A percentile compares a stretch with the other conserved stretches of the same genome.
Evolutionary conservation across 92 coral and sea anemone species (phyloP).

Genomic region (Epizoanthus ramosus): DNA sequence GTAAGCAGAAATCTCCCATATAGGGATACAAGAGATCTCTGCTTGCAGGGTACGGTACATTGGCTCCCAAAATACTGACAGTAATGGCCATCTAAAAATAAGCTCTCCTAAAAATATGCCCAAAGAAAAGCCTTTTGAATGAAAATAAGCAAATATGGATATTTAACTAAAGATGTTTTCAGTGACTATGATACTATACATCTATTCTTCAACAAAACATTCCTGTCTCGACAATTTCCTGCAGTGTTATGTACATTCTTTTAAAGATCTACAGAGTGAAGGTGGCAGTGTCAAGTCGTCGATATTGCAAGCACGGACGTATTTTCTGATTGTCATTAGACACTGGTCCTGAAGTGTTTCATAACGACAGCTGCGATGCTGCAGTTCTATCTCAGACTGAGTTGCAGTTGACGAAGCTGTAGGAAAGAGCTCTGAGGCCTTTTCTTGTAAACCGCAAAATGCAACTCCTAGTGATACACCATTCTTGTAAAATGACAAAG

Average conservation of each 20-base stretch:
- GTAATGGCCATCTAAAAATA: too few species aligned
- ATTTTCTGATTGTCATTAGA: conserved; percentile 78
- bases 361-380: conserved; percentile 77
- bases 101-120: too few species aligned
- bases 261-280: conserved; percentile 60
- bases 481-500: conserved; percentile 79
- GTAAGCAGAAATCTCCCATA: too few species aligned
- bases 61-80: too few species aligned
- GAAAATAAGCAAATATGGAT: too few species aligned
- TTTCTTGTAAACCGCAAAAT: conserved; percentile 72
- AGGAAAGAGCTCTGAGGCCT: conserved; percentile 75
- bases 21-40: too few species aligned
- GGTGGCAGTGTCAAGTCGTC: conserved; percentile 69
- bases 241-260: conserved; percentile 30
- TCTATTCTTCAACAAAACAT: too few species aligned
- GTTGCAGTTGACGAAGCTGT: conserved; percentile 94
- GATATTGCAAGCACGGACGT: conserved; percentile 68
- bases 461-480: conserved; percentile 86
- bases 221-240: too few species aligned
- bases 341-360: conserved; percentile 87
- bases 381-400: conserved; percentile 83
- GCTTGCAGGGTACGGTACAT: too few species aligned
- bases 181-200: too few species aligned
- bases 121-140: too few species aligned
- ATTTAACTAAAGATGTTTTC: too few species aligned